phyloP scores from a whole-genome alignment of 2,797 vertebrate genomes.

The Dallia pectoralis region DNA sequence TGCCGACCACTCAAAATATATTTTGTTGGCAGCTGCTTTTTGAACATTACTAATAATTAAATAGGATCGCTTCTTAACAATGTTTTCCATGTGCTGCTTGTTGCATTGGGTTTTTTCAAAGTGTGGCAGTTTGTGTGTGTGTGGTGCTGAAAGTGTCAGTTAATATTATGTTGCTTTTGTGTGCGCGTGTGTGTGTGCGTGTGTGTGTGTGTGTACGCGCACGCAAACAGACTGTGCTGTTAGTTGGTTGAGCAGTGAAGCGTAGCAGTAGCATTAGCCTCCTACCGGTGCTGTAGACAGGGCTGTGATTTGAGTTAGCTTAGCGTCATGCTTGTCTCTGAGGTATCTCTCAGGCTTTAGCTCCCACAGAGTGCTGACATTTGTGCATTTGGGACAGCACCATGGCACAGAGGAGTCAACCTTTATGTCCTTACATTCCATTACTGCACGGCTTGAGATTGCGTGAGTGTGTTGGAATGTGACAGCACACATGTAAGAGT shows the following conservation, averaged over 20 bases:
- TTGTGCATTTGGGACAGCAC: slow-evolving; percentile 47
- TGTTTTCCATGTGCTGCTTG: no score
- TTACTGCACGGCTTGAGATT: slow-evolving; percentile 22
- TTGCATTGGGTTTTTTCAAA: neutral
- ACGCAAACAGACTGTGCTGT: slow-evolving; percentile 24
- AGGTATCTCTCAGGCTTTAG: neutral
- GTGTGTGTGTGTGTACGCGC: neutral
- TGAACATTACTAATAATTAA: no score
- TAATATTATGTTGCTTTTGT: neutral
- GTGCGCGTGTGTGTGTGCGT: neutral
- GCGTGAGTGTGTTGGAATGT: neutral
- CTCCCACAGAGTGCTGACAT: slow-evolving; percentile 48
- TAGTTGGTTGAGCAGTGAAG: slow-evolving; percentile 31
- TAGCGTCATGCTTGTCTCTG: slow-evolving; percentile 12
- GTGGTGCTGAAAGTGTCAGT: neutral
- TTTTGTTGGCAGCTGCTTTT: no score
- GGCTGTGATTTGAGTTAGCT: slow-evolving; percentile 33
- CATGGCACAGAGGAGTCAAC: slow-evolving; percentile 45
- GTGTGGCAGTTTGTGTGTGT: slow-evolving; percentile 23
- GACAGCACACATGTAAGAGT: neutral
- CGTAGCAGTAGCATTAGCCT: slow-evolving; percentile 46
- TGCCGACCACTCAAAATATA: no score
- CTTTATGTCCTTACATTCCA: neutral
- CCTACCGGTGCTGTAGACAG: slow-evolving; percentile 23
- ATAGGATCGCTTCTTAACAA: no score